A percentile compares a stretch with the other conserved stretches of the same genome.
Evolutionary conservation across 2,797 vertebrate genomes (phyloP).

Genomic region (Clarias fuscus): DNA sequence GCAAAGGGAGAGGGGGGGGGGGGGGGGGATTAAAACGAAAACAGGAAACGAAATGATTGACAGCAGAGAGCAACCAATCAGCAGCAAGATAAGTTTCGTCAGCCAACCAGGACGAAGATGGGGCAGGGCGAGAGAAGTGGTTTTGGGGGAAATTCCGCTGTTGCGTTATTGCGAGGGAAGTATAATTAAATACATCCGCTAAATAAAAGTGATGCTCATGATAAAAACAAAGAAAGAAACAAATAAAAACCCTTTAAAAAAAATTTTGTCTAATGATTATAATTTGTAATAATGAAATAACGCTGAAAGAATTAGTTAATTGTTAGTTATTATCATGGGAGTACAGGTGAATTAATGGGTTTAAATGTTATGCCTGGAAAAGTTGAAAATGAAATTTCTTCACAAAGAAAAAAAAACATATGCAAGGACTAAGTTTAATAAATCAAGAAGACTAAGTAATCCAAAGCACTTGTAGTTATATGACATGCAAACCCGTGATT

Average conservation of each 20-base stretch:
- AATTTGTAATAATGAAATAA: neutral
- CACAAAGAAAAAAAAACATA: neutral
- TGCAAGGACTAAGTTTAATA: neutral
- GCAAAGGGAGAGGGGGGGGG: fast-evolving
- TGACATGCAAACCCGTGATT: neutral
- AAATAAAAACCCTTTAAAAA: neutral
- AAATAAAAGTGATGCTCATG: neutral
- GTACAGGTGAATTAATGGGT: neutral
- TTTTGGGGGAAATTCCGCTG: constrained; percentile 25
- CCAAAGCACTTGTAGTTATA: neutral
- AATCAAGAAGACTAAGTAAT: neutral
- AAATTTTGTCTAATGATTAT: neutral
- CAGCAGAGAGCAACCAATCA: constrained; percentile 20
- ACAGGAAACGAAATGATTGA: constrained; percentile 29
- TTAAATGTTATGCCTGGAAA: neutral
- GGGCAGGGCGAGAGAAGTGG: neutral
- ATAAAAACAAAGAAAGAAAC: neutral
- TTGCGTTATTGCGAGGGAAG: neutral
- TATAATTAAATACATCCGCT: constrained; percentile 22
- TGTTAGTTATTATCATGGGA: too few species aligned
- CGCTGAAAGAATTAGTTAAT: neutral
- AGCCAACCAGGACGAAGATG: constrained; percentile 11
- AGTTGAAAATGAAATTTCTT: neutral
- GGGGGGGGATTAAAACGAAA: neutral
- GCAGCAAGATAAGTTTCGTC: neutral